Base-by-base conservation (phyloP, 2,888 invertebrate species). In the Hirtodrosophila duncani region DNA sequence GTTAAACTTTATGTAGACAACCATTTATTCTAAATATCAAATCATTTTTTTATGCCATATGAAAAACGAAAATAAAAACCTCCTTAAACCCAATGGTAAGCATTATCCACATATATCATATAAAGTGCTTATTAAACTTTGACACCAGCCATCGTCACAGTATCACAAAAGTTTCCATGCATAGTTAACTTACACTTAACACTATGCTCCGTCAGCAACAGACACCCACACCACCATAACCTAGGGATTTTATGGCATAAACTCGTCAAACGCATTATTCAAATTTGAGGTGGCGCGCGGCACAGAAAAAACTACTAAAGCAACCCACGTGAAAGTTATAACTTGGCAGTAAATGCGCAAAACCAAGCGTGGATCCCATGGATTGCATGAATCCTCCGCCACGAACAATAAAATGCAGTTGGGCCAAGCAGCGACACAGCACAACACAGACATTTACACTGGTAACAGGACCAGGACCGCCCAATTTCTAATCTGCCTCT, bases 321-420 rank as follows among this genome's bases (percentile, higher is more conserved):
- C 67, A 70, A 62, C 71, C 71, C 75, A 59, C 67, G 65, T 46
- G 64, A 51, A 70, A 75, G 79, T 67, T 70, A 70, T 61, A 64
- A 75, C 79, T 67, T 62, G 65, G 45, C 61, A 50, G 58, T 75
- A 79, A 78, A 69, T 63, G 79, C 49, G 48, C 34, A 67, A 64
- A 79, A 64, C 75, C 45, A 31, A 62, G 59, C 77, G 68, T 61
- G 55, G 57, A 65, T 72, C 49, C 51, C 63, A 51, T 49, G 56
- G 59, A 43, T 51, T n/a, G 44, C 55, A 63, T 50, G 71, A 64
- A 51, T 51, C 26, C 64, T 34, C 37, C 55, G 26, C 48, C 42
- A 33, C 41, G 26, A 49, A 30, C 49, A 74, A 79, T 79, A 79
- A 71, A 71, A 71, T 74, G 79, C 80, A 75, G 79, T 67, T 75